These are phyloP conservation scores for Xestoiulus laeticollis DNA, from an alignment of 2,888 invertebrate species.

Conservation along the genomic window DNA sequence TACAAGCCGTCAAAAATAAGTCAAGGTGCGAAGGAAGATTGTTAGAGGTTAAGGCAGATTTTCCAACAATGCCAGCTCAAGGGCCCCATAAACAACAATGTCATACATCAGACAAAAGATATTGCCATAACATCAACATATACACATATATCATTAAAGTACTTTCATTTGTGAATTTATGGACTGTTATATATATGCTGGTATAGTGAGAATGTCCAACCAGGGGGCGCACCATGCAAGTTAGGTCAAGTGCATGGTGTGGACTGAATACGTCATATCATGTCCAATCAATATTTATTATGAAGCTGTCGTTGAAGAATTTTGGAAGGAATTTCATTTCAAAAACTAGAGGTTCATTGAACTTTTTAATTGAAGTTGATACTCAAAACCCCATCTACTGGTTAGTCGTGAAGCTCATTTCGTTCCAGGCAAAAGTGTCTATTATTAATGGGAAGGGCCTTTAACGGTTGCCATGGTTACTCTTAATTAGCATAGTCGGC, in stretches of 20 bases:
- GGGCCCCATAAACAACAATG: neutral
- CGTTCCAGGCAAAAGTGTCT: neutral
- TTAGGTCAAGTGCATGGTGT: neutral
- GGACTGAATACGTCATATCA: neutral
- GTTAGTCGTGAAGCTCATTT: neutral
- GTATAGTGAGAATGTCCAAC: too few relatives aligned
- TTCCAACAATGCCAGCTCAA: neutral
- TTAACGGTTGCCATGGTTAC: neutral
- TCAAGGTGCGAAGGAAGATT: neutral
- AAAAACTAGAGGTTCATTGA: neutral
- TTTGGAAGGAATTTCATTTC: neutral
- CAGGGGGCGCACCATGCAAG: neutral
- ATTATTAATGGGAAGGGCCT: neutral
- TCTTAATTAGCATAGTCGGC: neutral
- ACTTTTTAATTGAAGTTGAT: neutral
- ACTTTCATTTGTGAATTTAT: too few relatives aligned
- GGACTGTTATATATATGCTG: too few relatives aligned
- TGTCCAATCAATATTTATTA: neutral
- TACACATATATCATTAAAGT: neutral
- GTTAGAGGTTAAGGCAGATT: neutral
- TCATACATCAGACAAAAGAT: neutral
- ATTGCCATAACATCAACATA: neutral
- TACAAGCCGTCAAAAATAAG: neutral
- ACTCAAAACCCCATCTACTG: neutral
- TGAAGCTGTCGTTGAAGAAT: neutral